These are phyloP conservation scores for Drosophila nigrodunni DNA, from an alignment of 1,140 invertebrate species.

Conservation along the genomic window DNA sequence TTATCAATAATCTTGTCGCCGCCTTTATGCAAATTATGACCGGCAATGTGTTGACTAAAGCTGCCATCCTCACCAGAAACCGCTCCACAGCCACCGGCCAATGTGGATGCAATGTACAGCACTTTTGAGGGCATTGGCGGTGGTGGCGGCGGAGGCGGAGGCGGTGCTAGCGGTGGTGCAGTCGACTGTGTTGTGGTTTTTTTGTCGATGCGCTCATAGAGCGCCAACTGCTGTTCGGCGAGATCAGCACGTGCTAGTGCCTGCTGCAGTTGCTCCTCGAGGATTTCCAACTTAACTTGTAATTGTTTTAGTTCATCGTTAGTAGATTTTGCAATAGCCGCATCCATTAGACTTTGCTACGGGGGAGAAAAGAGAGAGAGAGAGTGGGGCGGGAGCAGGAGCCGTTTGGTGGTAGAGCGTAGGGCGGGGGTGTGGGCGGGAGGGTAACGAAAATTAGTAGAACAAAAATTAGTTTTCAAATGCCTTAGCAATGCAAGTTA, in stretches of 20 bases:
- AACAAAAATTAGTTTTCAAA: conserved; percentile 65
- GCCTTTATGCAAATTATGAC: conserved; percentile 63
- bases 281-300: conserved; percentile 83
- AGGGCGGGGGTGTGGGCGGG: conserved; percentile 27
- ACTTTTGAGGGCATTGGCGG: conserved; percentile 43
- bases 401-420: conserved; percentile 16
- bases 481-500: conserved; percentile 47
- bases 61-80: conserved; percentile 16
- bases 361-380: conserved; percentile 8
- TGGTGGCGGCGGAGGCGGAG: conserved; percentile 56
- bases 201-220: conserved; percentile 46
- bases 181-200: conserved; percentile 24
- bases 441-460: conserved; percentile 56
- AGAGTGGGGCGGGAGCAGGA: conserved; percentile 42
- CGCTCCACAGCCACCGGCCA: neutral
- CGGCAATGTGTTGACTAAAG: conserved; percentile 72
- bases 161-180: conserved; percentile 32
- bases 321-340: conserved; percentile 84
- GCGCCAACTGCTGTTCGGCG: conserved; percentile 74
- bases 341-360: conserved; percentile 84
- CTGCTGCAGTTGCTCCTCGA: conserved; percentile 78
- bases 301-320: conserved; percentile 84
- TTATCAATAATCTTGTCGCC: conserved; percentile 78
- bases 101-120: conserved; percentile 16
- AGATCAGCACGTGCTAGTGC: conserved; percentile 68